These are phyloP conservation scores for Piscicola geometra DNA, from an alignment of 2,888 invertebrate genomes.

Conservation along the genomic window DNA sequence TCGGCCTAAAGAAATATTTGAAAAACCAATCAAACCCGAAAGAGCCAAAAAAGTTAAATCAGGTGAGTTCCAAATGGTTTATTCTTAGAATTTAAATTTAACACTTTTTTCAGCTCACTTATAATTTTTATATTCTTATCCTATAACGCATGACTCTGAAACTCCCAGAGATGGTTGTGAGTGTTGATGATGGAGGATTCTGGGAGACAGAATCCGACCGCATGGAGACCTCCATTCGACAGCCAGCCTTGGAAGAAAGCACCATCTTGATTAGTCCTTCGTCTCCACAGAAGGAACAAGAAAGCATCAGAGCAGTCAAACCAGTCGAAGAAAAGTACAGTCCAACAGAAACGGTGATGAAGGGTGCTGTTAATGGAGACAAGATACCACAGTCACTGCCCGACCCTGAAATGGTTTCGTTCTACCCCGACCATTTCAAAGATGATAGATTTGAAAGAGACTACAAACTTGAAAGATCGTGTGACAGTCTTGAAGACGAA, in stretches of 20 bases:
- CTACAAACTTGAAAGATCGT: background rate
- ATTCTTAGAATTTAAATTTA: too few species aligned
- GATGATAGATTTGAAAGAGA: constrained; percentile 9
- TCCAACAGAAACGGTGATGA: constrained; percentile 35
- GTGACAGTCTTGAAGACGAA: background rate
- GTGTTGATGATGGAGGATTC: constrained; percentile 32
- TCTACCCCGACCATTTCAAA: background rate
- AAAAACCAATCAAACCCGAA: constrained; percentile 27
- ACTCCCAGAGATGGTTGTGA: constrained; percentile 29
- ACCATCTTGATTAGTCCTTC: constrained; percentile 26
- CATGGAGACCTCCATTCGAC: constrained; percentile 28
- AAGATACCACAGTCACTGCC: constrained; percentile 36
- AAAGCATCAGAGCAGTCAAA: background rate
- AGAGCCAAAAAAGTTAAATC: constrained; percentile 24
- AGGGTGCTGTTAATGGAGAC: constrained; percentile 35
- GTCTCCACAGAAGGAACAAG: constrained; percentile 15
- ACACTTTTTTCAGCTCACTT: too few species aligned
- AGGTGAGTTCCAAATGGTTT: too few species aligned
- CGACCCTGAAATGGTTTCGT: constrained; percentile 26
- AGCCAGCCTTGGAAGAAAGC: constrained; percentile 19
- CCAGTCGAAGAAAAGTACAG: constrained; percentile 31
- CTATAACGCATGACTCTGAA: too few species aligned
- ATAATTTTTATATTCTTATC: constrained; percentile 8
- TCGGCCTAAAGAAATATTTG: constrained; percentile 19
- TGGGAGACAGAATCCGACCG: constrained; percentile 34